Evolutionary conservation across 2,888 invertebrate genomes (phyloP), one percentile per base, ranked within the genome.

Genomic region (Luperina nickerlii): DNA sequence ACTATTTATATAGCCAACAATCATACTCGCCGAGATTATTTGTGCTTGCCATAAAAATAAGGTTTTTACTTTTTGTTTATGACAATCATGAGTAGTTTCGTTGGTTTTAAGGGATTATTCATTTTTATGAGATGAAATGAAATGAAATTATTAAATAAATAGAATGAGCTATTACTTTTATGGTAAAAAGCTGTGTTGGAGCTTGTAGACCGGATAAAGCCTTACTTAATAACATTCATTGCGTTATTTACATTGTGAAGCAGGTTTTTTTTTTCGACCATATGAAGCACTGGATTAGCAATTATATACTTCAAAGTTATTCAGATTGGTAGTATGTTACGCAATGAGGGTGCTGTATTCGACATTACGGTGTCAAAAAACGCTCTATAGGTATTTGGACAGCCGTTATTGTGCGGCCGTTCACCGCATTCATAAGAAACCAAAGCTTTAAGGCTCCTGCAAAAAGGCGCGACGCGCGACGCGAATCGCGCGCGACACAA

Each of bases 1-100:
- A 51, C 74, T 75, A 65, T 81, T 81, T 76, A 88, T 72, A 76
- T 67, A 68, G 68, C 82, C 66, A 74, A 86, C 76, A 81, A 77
- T 77, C 74, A 85, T 69, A 38, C 82, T 73, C 66, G 32, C 66
- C 13, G 57, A 77, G 45, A 80, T 87, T 85, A 85, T 77, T 77
- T 73, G n/a, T 24, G 38, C 27, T 66, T 65, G 74, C 24, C 18
- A 74, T 88, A 74, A 80, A 81, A 74, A 69, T 60, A 62, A 84
- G n/a, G 11, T 60, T 27, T 73, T 62, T 20, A 67, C 71, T 74
- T 87, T 76, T 63, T n/a, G 20, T 51, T 6, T 51, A 73, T 72
- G 69, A 73, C 72, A 73, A 62, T 77, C 51, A 67, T 54, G 24
- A 84, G 27, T 48, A 8, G 54, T 67, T 84, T 81, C n/a, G 1